Percentiles rank a stretch among this genome's conserved stretches.
Conservation (phyloP, 2,888 invertebrate species). For the Rotaria magnacalcarata region DNA sequence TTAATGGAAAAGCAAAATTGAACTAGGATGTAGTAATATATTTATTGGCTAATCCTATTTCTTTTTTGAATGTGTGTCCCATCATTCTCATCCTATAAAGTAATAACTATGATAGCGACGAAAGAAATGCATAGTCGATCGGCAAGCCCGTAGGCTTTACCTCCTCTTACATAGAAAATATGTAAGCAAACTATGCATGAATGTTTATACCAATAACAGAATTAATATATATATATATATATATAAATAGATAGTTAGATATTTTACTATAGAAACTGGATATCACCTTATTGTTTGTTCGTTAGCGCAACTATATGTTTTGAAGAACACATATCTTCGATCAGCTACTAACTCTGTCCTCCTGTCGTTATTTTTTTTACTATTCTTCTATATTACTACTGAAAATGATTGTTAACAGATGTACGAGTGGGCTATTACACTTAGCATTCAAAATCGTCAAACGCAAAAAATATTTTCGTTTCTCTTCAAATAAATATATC, state of each 20-base stretch:
- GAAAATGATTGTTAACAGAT: background rate
- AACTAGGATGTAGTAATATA: background rate
- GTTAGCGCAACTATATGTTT: background rate
- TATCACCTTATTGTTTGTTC: background rate
- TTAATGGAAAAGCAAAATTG: background rate
- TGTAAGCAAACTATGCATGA: background rate
- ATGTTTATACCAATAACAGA: conserved; percentile 6
- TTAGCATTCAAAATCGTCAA: background rate
- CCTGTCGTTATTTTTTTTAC: background rate
- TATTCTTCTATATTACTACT: background rate
- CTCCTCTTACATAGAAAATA: background rate
- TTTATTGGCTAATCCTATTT: conserved; percentile 10
- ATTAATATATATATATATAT: background rate
- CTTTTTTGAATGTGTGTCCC: background rate
- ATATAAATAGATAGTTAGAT: background rate
- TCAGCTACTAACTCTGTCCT: background rate
- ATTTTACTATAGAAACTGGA: background rate
- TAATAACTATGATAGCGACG: background rate
- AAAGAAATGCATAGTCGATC: background rate
- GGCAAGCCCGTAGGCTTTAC: background rate
- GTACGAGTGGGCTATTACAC: background rate
- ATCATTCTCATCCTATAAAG: background rate
- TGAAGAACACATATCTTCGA: background rate
- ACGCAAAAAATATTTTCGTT: background rate
- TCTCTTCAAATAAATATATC: background rate